Conservation (phyloP, 2,113 vertebrate species). For the Dinomys branickii region DNA sequence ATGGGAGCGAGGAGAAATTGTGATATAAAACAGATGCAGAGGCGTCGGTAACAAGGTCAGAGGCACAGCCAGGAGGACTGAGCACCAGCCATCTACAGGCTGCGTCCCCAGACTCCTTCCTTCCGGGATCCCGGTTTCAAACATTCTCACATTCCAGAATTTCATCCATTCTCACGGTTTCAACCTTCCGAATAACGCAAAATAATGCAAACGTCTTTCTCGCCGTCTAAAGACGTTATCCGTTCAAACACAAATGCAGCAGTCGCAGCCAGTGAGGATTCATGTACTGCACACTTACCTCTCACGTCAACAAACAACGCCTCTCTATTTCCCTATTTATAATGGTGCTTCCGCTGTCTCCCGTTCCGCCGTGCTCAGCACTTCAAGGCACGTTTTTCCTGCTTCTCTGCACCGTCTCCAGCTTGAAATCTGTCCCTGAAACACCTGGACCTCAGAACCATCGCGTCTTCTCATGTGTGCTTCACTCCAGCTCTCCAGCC, state of each 20-base stretch:
- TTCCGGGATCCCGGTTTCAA: not conserved
- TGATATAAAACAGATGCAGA: not conserved
- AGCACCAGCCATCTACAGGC: not conserved
- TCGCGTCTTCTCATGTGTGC: not conserved
- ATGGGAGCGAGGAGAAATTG: not conserved
- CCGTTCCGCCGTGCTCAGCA: accelerated
- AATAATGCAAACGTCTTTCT: not conserved
- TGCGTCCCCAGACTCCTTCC: not conserved
- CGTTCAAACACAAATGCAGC: not conserved
- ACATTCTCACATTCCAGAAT: not conserved
- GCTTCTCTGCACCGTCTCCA: not conserved
- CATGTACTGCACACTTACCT: not conserved
- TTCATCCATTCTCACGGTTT: not conserved
- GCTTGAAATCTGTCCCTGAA: not conserved
- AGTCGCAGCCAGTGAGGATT: not conserved
- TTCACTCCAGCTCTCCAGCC: not conserved
- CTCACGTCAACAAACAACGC: not conserved
- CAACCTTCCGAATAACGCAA: not conserved
- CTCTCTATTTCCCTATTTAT: not conserved
- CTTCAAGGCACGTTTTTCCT: not conserved
- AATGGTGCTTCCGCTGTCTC: not conserved
- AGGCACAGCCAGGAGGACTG: not conserved
- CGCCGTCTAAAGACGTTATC: not conserved
- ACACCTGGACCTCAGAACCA: not conserved
- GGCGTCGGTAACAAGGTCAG: not conserved